Evolutionary conservation across 2,797 vertebrate species (phyloP).

Genomic region (Phoeniculus purpureus): DNA sequence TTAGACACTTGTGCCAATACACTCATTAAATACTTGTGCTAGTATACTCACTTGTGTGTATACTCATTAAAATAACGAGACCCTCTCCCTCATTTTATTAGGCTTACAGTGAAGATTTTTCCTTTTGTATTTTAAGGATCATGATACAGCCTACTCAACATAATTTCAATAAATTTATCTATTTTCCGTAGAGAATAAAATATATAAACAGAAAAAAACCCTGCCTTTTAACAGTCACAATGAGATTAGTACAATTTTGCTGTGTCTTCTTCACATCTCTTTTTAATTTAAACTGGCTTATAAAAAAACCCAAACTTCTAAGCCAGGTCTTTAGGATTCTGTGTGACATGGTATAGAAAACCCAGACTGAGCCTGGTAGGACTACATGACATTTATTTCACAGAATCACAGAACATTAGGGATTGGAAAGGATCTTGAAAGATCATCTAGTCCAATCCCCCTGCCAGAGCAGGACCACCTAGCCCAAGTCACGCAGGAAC

Average conservation of each 20-base stretch:
- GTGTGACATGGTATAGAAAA: background rate
- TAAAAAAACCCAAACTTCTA: background rate
- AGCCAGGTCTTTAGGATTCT: background rate
- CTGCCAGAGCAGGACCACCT: too few species aligned
- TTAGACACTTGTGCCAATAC: constrained; percentile 2
- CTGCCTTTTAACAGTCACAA: background rate
- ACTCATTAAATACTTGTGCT: constrained; percentile 17
- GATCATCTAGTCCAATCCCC: too few species aligned
- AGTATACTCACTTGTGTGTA: too few species aligned
- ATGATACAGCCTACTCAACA: background rate
- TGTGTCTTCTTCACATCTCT: background rate
- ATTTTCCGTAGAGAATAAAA: background rate
- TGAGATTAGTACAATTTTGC: background rate
- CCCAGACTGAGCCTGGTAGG: background rate
- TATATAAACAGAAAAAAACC: background rate
- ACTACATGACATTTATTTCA: background rate
- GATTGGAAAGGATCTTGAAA: too few species aligned
- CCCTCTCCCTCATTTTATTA: background rate
- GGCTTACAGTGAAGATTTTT: background rate
- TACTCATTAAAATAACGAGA: background rate
- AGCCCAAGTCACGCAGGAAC: too few species aligned
- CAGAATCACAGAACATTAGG: too few species aligned
- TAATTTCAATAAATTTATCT: background rate
- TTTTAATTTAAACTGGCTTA: background rate
- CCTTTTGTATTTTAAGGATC: background rate